Evolutionary conservation across 64 coral and sea anemone genomes (phyloP), one percentile per base, ranked within the genome.

Genomic region (Dendrophyllia cribrosa): DNA sequence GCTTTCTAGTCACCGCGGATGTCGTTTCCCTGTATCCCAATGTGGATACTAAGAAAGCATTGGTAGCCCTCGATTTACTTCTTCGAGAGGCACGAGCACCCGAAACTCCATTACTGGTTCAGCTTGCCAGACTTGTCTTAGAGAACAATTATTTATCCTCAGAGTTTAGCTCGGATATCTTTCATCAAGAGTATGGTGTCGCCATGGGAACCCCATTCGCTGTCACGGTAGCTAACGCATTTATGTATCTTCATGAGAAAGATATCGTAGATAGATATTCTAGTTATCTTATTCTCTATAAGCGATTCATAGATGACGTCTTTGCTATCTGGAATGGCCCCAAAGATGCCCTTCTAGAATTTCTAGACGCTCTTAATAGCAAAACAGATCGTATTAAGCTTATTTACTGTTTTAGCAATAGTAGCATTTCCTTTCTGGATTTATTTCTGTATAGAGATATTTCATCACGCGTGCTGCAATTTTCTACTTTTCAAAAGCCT

Each of bases 1-100:
- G 51, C 53, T 80, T 16, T 80, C 77, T 80, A 20, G 51, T 80
- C 77, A 59, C 77, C 12, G 77, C 77, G 48, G 77, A n/a, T n/a
- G n/a, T n/a, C n/a, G n/a, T n/a, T n/a, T n/a, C n/a, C n/a, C n/a
- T n/a, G n/a, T n/a, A n/a, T n/a, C n/a, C n/a, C n/a, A n/a, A n/a
- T n/a, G n/a, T n/a, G n/a, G n/a, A n/a, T 78, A 56, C 8, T 7
- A 78, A 78, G 75, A 78, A 78, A 78, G 48, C 49, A 56, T 52
- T 52, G 19, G 51, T 78, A 11, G 75, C 75, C 48, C 49, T 78
- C 20, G 49, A 78, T 15, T 20, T 78, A 2, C 75, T 78, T 21
- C 75, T 78, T 46, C 11, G 49, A 78, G 75, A 78, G 75, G 34
- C 75, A 2, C 11, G 1, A 20, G 75, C 71, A 3, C 75, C 75